Evolutionary conservation across 1,140 invertebrate species (phyloP).

Genomic region (Tenebrio molitor): DNA sequence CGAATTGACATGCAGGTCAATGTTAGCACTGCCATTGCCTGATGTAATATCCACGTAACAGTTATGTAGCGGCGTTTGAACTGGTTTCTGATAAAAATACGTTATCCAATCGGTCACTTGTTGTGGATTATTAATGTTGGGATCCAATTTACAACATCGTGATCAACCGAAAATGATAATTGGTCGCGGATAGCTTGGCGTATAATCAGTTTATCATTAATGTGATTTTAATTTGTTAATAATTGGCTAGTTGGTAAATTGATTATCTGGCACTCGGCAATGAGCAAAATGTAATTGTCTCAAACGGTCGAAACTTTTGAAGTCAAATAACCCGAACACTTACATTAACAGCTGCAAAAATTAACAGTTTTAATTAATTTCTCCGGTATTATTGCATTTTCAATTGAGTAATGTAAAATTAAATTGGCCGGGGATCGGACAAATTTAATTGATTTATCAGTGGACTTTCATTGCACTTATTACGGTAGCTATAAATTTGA

Average conservation of each 20-base stretch:
- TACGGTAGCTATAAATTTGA: too few species aligned
- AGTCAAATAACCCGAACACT: too few species aligned
- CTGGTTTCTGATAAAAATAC: slow-evolving; percentile 14
- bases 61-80: background rate
- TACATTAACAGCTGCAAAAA: too few species aligned
- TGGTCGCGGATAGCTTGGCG: background rate
- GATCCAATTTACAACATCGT: background rate
- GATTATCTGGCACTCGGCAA: background rate
- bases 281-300: too few species aligned
- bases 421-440: too few species aligned
- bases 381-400: too few species aligned
- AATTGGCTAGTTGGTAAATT: background rate
- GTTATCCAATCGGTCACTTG: slow-evolving; percentile 1
- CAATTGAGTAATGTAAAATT: too few species aligned
- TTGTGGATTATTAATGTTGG: background rate
- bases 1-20: slow-evolving; percentile 25
- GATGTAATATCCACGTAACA: slow-evolving; percentile 18
- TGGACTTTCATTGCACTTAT: too few species aligned
- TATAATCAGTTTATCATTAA: background rate
- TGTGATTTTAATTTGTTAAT: slow-evolving; percentile 3
- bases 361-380: too few species aligned
- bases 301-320: too few species aligned
- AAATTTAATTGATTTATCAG: too few species aligned
- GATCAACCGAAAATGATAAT: background rate
- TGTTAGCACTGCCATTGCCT: slow-evolving; percentile 10